Base-by-base conservation (phyloP, 2,797 vertebrate genomes). In the Propithecus deckenii region DNA sequence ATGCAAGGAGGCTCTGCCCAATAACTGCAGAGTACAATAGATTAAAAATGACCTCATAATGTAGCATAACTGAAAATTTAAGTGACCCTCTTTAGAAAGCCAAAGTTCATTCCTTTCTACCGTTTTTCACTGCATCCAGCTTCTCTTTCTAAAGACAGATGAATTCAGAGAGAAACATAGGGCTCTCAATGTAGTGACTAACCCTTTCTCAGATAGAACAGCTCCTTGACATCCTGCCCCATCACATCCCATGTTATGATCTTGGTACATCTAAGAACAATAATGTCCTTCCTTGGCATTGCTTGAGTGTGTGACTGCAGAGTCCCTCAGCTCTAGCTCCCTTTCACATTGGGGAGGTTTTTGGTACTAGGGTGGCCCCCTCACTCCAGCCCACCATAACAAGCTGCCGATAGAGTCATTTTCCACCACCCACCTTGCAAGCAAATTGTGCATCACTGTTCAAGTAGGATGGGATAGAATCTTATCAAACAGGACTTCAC, bases 401-500 rank as follows among this genome's bases (percentile, higher is more conserved):
- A 9, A 86, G 43, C 69, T 96, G 22, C 69, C 3, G 4, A 65
- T 50, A 17, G 78, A 94, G 67, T 71, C 23, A 65, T 63, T 95
- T 83, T 61, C 78, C 13, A 89, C 52, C 69, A 84, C 57, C 63
- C 52, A 92, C 63, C 63, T 95, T 48, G 4, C 43, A 92, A 96
- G 91, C 3, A 2, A 95, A 95, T 79, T 89, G 59, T 80, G 86
- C 30, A 75, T 91, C n/a, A 59, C 91, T 65, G 67, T 89, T 97
- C 84, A 94, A 96, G 83, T 87, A 87, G 86, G 41, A 69, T 65
- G 84, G 23, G 72, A 93, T 91, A 87, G 57, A 41, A 94, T 97
- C 97, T 96, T 97, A 96, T 97, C 94, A 97, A 85, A 97, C 65
- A 96, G 94, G 94, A 95, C 96, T 97, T 96, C n/a, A 96, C 96